Conservation (phyloP, 2,888 invertebrate genomes). For the Pollenia labialis region DNA sequence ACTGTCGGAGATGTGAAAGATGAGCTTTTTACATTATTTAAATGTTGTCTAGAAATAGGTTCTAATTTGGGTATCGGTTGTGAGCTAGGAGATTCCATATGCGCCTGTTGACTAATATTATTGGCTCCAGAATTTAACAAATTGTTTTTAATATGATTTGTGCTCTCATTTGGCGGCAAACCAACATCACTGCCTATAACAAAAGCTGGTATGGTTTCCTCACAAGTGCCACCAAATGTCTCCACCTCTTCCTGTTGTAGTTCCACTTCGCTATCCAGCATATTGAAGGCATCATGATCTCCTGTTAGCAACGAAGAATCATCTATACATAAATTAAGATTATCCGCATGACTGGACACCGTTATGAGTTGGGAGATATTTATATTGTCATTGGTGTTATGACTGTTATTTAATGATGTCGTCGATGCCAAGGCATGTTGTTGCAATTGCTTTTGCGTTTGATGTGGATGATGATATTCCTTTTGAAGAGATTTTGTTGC, state of each 20-base stretch:
- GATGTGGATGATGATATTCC: slow-evolving; percentile 34
- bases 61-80: slow-evolving; percentile 77
- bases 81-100: slow-evolving; percentile 29
- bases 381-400: slow-evolving; percentile 52
- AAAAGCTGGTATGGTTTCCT: slow-evolving; percentile 71
- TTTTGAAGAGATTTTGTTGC: slow-evolving; percentile 44
- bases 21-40: slow-evolving; percentile 35
- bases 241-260: slow-evolving; percentile 75
- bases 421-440: slow-evolving; percentile 27
- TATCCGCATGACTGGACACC: slow-evolving; percentile 51
- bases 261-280: slow-evolving; percentile 73
- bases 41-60: slow-evolving; percentile 72
- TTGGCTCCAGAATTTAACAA: slow-evolving; percentile 2
- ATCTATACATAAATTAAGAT: slow-evolving; percentile 65
- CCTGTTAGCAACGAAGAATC: slow-evolving; percentile 67
- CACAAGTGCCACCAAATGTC: slow-evolving; percentile 67
- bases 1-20: background rate
- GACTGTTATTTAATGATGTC: slow-evolving; percentile 23
- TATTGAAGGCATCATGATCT: slow-evolving; percentile 71
- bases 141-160: slow-evolving; percentile 77
- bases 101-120: slow-evolving; percentile 13
- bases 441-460: slow-evolving; percentile 9
- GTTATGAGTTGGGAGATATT: slow-evolving; percentile 57
- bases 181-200: slow-evolving; percentile 72
- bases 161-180: slow-evolving; percentile 46